A percentile compares a stretch with the other conserved stretches of the same genome.
Conservation (phyloP, 2,113 vertebrate species). For the Condylura cristata region DNA sequence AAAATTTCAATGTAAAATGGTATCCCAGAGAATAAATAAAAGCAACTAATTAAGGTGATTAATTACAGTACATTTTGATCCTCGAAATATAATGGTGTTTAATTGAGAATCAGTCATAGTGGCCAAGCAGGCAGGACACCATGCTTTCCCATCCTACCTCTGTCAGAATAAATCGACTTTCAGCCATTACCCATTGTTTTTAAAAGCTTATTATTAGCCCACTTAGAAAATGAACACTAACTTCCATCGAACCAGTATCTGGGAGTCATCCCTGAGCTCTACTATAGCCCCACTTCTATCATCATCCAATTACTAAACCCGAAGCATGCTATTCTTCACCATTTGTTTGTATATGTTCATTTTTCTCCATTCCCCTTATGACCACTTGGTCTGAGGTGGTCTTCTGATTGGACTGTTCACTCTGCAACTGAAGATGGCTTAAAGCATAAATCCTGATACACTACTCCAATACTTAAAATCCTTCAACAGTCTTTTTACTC, state of each 20-base stretch:
- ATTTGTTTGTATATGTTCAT: background rate
- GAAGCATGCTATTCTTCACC: background rate
- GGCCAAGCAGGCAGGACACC: background rate
- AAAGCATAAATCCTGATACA: background rate
- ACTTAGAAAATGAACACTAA: background rate
- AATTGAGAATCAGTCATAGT: background rate
- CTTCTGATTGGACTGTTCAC: accelerated
- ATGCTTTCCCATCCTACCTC: background rate
- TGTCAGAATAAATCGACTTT: background rate
- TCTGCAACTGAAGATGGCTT: background rate
- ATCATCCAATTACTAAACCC: background rate
- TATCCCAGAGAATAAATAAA: conserved; percentile 15
- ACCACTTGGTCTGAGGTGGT: background rate
- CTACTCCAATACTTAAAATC: background rate
- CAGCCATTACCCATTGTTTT: background rate
- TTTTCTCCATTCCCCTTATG: background rate
- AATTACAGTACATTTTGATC: background rate
- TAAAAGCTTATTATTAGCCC: background rate
- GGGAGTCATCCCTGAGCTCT: background rate
- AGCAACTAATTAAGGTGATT: conserved; percentile 23
- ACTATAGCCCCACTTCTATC: background rate
- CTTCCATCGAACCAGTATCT: background rate
- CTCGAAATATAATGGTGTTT: background rate
- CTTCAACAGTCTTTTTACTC: background rate
- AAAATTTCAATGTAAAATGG: conserved; percentile 39